These are phyloP conservation scores for Orestias chungarensis DNA, from an alignment of 2,797 vertebrate species.

Conservation along the genomic window DNA sequence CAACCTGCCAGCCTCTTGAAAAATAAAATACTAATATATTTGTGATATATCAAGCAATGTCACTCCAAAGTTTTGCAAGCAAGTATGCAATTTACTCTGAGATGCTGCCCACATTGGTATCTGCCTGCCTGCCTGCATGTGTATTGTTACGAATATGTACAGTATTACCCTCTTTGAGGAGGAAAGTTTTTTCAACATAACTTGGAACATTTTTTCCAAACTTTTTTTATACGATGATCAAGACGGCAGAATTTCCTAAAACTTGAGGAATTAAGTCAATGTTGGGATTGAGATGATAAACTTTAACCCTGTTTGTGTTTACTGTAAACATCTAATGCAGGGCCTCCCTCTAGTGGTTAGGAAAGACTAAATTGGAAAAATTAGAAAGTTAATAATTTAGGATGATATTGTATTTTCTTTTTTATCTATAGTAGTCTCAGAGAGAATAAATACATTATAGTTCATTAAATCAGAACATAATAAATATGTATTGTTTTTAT, in stretches of 20 bases:
- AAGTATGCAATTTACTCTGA: no score
- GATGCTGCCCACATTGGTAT: no score
- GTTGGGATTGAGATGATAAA: background rate
- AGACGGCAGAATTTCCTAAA: background rate
- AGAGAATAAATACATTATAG: background rate
- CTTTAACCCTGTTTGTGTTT: background rate
- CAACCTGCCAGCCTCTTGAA: no score
- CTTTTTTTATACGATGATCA: background rate
- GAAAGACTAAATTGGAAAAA: conserved; percentile 3
- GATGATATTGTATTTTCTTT: background rate
- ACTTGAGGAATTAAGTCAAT: background rate
- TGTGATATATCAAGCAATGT: no score
- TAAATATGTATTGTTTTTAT: background rate
- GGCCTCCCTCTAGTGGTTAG: conserved; percentile 66
- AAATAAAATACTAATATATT: no score
- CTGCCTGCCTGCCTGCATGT: no score
- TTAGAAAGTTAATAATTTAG: background rate
- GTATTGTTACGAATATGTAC: no score
- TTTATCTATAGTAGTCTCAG: background rate
- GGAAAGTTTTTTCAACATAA: no score
- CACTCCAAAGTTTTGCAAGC: no score
- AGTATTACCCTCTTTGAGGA: no score
- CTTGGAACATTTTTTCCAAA: background rate
- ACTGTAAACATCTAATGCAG: conserved; percentile 23
- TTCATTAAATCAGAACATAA: background rate